Evolutionary conservation across 2,888 invertebrate genomes (phyloP), one percentile per base, ranked within the genome.

Genomic region (Ommatoiulus sabulosus): DNA sequence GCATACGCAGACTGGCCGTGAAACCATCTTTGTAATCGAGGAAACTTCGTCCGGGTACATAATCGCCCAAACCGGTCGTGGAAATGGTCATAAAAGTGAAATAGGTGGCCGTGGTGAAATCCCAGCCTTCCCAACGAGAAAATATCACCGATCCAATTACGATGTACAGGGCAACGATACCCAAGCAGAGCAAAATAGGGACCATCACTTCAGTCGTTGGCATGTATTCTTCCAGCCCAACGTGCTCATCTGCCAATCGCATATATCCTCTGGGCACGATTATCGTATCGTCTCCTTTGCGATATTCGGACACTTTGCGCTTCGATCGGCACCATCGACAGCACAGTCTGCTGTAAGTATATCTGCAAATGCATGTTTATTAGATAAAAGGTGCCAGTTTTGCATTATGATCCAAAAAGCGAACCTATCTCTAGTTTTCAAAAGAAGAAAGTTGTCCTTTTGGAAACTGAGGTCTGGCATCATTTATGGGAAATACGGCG

Each of bases 41-140:
- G 84, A 90, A 90, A 3, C 89, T 89, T 7, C 87, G 90, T 6
- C 92, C 92, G 0, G 93, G 93, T 0, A 92, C 92, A n/a, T 92
- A 91, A 90, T 93, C 93, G 5, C 93, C 93, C 87, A 92, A 92
- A 2, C 93, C 93, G 10, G 93, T 93, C 17, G 93, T 93, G 46
- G 92, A 92, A 17, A 93, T 91, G 6, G 93, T 93, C 87, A 93
- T 92, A 90, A 93, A 93, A 87, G 92, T 92, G 91, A 93, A 93
- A 90, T 93, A 93, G 0, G 89, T 90, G 3, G 91, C 89, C 15
- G 89, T 88, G 6, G 90, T 46, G 17, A 90, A 57, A 84, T 90
- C 90, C 91, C 91, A 91, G 4, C 87, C 89, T 88, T 91, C 91
- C 89, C 90, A 90, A 12, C 57, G 43, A 20, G 90, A 89, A 87